These are phyloP conservation scores for Daboia siamensis DNA, from an alignment of 2,113 vertebrate species.

Conservation along the genomic window DNA sequence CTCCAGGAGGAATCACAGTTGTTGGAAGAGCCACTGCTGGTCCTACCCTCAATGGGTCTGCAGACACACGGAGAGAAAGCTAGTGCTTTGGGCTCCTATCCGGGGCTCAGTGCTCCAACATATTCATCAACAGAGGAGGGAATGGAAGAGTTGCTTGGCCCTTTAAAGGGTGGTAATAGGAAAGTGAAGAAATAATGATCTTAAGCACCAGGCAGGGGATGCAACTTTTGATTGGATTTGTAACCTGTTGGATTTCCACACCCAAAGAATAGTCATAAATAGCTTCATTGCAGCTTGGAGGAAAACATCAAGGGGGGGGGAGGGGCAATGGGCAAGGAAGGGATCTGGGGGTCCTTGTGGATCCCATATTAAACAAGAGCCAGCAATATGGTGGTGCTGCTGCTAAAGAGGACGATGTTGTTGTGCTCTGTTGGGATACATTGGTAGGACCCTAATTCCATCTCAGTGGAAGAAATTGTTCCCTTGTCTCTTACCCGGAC, in stretches of 20 bases:
- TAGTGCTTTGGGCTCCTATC: background rate
- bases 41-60: background rate
- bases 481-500: no score
- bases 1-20: background rate
- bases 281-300: background rate
- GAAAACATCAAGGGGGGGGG: background rate
- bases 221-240: background rate
- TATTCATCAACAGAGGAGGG: background rate
- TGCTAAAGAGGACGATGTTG: no score
- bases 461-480: no score
- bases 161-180: background rate
- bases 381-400: no score
- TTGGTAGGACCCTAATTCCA: background rate
- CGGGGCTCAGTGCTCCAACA: background rate
- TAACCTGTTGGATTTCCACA: background rate
- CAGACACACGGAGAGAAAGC: background rate
- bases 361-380: no score
- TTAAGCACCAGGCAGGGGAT: background rate
- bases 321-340: background rate
- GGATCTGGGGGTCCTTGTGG: no score
- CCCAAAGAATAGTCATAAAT: no score
- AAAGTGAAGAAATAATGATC: background rate
- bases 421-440: no score
- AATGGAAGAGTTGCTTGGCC: background rate
- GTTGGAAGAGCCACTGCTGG: background rate